Percentiles rank a stretch among this genome's conserved stretches.
Evolutionary conservation across 2,113 vertebrate species (phyloP).

Genomic region (Coptodon bakossiorum): DNA sequence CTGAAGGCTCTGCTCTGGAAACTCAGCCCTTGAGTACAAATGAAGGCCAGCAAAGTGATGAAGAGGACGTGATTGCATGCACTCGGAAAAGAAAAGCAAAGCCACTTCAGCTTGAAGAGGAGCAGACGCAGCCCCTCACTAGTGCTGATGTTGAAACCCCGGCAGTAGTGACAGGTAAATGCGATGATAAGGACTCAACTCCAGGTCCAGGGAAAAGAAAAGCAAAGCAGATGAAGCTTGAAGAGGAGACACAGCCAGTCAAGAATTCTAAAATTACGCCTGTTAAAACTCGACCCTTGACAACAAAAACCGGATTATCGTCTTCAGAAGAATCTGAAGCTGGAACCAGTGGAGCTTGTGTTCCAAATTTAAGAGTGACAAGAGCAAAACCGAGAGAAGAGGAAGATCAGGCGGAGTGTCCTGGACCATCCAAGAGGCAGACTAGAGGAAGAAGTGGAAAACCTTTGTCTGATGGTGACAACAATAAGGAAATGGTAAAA

Average conservation of each 20-base stretch:
- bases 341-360: background rate
- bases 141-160: constrained; percentile 23
- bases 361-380: background rate
- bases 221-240: background rate
- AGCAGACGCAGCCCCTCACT: constrained; percentile 1
- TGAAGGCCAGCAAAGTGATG: background rate
- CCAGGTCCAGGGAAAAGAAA: background rate
- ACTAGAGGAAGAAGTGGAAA: constrained; percentile 9
- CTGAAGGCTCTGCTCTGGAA: background rate
- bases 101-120: background rate
- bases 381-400: background rate
- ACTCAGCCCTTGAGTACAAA: constrained; percentile 4
- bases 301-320: background rate
- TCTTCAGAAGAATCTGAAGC: background rate
- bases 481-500: background rate
- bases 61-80: background rate
- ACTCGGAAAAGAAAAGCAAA: constrained; percentile 1
- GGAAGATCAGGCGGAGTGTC: background rate
- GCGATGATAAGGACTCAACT: background rate
- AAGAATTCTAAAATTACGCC: background rate
- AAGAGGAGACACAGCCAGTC: background rate
- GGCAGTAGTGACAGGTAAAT: background rate
- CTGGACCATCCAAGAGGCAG: constrained; percentile 1
- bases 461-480: background rate
- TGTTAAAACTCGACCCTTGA: background rate